phyloP scores from a whole-genome alignment of 2,888 invertebrate genomes.

The Kuschelorhynchus macadamiae region DNA sequence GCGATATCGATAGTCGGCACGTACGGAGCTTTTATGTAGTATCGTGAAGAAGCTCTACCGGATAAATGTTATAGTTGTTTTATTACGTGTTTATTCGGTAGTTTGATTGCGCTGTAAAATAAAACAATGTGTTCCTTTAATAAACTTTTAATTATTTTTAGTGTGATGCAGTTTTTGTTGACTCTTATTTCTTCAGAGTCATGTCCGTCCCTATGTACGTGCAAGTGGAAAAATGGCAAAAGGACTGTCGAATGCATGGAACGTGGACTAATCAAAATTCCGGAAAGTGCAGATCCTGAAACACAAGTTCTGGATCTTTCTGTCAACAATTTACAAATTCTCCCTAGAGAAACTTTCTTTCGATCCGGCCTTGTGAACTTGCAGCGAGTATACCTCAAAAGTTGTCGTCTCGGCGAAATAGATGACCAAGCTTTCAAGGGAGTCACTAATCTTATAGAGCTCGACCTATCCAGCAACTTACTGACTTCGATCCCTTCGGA shows the following conservation, averaged over 20 bases:
- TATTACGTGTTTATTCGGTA: slow-evolving; percentile 1
- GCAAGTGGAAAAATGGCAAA: slow-evolving; percentile 96
- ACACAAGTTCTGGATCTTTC: slow-evolving; percentile 94
- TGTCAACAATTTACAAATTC: slow-evolving; percentile 87
- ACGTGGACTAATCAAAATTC: slow-evolving; percentile 86
- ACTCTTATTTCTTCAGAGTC: slow-evolving; percentile 70
- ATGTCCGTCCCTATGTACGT: slow-evolving; percentile 85
- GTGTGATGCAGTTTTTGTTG: slow-evolving; percentile 7
- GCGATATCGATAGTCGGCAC: slow-evolving; percentile 64
- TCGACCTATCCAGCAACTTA: slow-evolving; percentile 89
- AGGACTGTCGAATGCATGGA: slow-evolving; percentile 93
- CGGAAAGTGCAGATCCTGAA: slow-evolving; percentile 87
- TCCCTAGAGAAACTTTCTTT: slow-evolving; percentile 86
- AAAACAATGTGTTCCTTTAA: slow-evolving; percentile 10
- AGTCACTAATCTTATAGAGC: slow-evolving; percentile 89
- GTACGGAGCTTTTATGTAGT: slow-evolving; percentile 18
- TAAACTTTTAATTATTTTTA: slow-evolving; percentile 6
- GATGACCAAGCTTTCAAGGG: slow-evolving; percentile 88
- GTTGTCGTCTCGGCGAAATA: slow-evolving; percentile 88
- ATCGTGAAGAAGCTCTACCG: neutral
- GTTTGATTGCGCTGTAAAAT: neutral
- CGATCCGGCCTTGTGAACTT: slow-evolving; percentile 87
- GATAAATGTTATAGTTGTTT: slow-evolving; percentile 7
- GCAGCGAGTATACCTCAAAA: slow-evolving; percentile 87
- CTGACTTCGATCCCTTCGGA: slow-evolving; percentile 85